Base-by-base conservation (phyloP, 1,140 invertebrate genomes). In the Cheumatopsyche charites region DNA sequence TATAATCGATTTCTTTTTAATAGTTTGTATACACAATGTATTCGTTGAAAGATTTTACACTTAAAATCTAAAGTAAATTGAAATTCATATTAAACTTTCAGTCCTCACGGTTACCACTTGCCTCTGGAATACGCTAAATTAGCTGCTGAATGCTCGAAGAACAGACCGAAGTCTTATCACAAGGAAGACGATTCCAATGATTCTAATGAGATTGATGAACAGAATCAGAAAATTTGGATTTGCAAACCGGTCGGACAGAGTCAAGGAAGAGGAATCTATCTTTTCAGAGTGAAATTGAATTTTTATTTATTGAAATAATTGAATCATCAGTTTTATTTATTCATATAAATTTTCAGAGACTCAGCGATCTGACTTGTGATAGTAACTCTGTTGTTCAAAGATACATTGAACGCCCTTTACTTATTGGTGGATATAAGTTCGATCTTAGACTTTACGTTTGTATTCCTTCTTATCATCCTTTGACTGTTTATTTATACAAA, bases 191-290 rank as follows among this genome's bases (percentile, higher is more conserved):
- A 78, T 15, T 77, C 78, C 12, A 83, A 81, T 62, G 85, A 84
- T 17, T 79, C 81, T 3, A 76, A 69, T 5, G 67, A 75, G 0
- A n/a, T 58, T 21, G 77, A 77, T 19, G 77, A 78, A 11, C 83
- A 80, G 65, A 85, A 84, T 1, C 79, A 79, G 65, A 80, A 80
- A 70, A 87, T 92, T 15, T 95, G 93, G 93, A 95, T 95, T 69
- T 94, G 91, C 78, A 95, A 95, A 78, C 94, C 93, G 6, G 92
- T 93, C 0, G 90, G 92, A 0, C 89, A 92, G 78, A 94, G 92
- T 75, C 90, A 94, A 82, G 93, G 93, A 0, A 86, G 88, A 77
- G 93, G 93, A 49, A 94, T 95, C 73, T 92, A 92, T 79, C 79
- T 95, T 13, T 94, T 94, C 81, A 86, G 90, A 76, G 92, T 92